A percentile compares a stretch with the other conserved stretches of the same genome.
Evolutionary conservation across 2,888 invertebrate species (phyloP).

Genomic region (Parthenolecanium corni): DNA sequence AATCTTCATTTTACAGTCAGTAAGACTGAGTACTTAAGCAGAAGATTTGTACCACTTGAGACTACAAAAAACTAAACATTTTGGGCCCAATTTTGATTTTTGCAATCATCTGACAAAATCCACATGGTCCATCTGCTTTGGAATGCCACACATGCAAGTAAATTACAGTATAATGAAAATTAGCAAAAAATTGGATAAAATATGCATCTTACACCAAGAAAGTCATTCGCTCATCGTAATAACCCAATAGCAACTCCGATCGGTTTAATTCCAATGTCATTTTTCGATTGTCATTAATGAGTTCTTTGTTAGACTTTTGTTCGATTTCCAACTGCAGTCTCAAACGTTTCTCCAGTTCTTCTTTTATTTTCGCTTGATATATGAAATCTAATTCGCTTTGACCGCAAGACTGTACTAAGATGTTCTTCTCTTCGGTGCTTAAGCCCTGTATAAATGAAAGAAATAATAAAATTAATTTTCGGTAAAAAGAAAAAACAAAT

Average conservation of each 20-base stretch:
- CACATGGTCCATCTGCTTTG: no score
- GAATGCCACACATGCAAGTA: no score
- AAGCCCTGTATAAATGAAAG: slow-evolving; percentile 2
- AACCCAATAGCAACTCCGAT: neutral
- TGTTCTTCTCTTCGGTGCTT: neutral
- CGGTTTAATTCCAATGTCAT: slow-evolving; percentile 4
- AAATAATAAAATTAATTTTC: neutral
- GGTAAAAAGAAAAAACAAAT: neutral
- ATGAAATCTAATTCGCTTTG: neutral
- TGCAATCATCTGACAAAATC: no score
- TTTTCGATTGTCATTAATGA: neutral
- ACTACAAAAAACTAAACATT: no score
- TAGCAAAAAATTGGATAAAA: no score
- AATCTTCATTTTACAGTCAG: no score
- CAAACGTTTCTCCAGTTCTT: neutral
- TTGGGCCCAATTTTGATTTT: no score
- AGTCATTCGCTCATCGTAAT: slow-evolving; percentile 15
- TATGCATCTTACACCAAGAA: slow-evolving; percentile 25
- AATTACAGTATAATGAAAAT: no score
- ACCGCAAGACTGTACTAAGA: neutral
- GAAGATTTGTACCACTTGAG: no score
- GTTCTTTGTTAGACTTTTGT: neutral
- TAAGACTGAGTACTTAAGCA: no score
- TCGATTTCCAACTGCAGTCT: slow-evolving; percentile 1
- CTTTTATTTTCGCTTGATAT: neutral